Evolutionary conservation across 2,888 invertebrate genomes (phyloP).

Genomic region (Apamea sordens): DNA sequence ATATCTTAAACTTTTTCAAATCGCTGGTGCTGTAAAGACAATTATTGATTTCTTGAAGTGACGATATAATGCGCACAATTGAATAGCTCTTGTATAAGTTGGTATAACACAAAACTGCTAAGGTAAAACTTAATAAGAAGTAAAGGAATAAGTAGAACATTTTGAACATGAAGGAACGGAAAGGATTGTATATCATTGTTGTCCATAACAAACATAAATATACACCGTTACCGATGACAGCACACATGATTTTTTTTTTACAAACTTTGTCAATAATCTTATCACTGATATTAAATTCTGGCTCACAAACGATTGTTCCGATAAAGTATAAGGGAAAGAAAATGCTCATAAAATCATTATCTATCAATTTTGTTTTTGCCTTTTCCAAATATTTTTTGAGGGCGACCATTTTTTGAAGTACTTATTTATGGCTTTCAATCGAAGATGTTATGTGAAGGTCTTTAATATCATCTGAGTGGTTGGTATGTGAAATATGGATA

Average conservation of each 20-base stretch:
- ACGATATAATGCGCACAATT: background rate
- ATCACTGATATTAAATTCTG: background rate
- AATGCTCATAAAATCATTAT: constrained; percentile 15
- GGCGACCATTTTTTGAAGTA: background rate
- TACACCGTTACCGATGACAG: constrained; percentile 11
- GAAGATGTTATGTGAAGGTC: background rate
- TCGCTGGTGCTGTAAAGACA: constrained; percentile 13
- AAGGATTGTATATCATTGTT: constrained; percentile 24
- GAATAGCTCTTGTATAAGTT: background rate
- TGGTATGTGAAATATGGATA: background rate
- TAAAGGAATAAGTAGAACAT: constrained; percentile 25
- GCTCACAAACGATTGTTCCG: background rate
- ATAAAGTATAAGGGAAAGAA: constrained; percentile 29
- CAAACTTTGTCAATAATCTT: background rate
- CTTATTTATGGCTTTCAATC: background rate
- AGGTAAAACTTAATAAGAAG: background rate
- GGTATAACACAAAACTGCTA: constrained; percentile 3
- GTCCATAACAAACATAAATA: constrained; percentile 14
- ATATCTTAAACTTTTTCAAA: constrained; percentile 1
- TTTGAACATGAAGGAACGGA: constrained; percentile 1
- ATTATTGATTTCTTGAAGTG: constrained; percentile 19
- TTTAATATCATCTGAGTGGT: background rate
- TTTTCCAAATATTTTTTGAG: background rate
- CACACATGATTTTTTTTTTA: constrained; percentile 14
- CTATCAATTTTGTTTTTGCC: background rate